Conservation (phyloP, 53 echinoderm and acorn worm species). For the Henricia sp. region DNA sequence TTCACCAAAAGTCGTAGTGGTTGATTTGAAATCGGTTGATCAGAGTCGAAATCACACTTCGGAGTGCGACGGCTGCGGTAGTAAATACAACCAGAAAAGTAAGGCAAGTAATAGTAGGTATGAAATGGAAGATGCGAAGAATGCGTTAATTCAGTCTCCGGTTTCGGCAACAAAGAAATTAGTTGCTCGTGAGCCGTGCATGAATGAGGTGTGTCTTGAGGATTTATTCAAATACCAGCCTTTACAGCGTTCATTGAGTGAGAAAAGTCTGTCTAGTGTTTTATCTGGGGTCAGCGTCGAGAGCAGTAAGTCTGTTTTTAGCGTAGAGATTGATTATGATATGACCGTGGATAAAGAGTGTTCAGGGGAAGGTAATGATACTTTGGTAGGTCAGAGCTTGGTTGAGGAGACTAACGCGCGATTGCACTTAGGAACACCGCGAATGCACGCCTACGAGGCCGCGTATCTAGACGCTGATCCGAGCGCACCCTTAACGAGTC, state of each 20-base stretch:
- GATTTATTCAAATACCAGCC: too few species aligned
- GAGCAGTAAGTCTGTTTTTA: constrained; percentile 85
- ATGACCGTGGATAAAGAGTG: neutral
- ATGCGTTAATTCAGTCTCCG: too few species aligned
- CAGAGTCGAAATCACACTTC: neutral
- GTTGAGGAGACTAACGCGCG: neutral
- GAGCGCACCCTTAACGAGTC: neutral
- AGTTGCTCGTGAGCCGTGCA: too few species aligned
- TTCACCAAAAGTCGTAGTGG: constrained; percentile 73
- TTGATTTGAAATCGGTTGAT: constrained; percentile 54
- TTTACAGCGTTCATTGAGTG: constrained; percentile 67
- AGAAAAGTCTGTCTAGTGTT: constrained; percentile 86
- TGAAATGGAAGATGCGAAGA: too few species aligned
- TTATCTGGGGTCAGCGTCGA: constrained; percentile 77
- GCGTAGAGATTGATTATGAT: constrained; percentile 62
- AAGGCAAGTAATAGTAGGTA: too few species aligned
- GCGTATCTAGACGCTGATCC: neutral
- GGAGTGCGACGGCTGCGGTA: too few species aligned
- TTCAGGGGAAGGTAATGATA: constrained; percentile 24
- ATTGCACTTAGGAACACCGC: too few species aligned
- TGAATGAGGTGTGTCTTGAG: too few species aligned
- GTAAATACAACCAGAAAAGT: too few species aligned
- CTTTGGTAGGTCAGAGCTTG: too few species aligned
- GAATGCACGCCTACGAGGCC: neutral
- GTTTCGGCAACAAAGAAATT: too few species aligned